Base-by-base conservation (phyloP, 2,113 vertebrate genomes). In the Machaerirhynchus nigripectus region DNA sequence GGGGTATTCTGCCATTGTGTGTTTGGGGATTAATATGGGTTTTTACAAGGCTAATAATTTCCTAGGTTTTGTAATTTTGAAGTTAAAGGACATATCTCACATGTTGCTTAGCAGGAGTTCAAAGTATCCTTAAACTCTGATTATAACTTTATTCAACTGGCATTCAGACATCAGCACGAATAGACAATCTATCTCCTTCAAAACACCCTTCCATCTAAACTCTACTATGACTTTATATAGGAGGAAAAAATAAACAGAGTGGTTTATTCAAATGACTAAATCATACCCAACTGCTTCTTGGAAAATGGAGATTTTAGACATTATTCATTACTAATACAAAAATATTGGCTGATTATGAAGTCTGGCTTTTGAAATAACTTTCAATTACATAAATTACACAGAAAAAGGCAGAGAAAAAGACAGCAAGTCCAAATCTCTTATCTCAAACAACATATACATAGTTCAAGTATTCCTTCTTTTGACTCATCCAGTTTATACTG, bases 1-100 rank as follows among this genome's bases (percentile, higher is more conserved):
- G 9, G 28, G 15, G 9, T 83, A 75, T 79, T 85, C 63, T 71
- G 52, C 11, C 37, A 59, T 35, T 73, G 22, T 47, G 40, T 46
- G 52, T 21, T n/a, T 31, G 7, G 17, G 12, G 7, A 28, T 83
- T n/a, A 74, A 52, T 59, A 61, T 4, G 13, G 7, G 47, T 82
- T 93, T 91, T 94, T 94, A 95, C 11, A 80, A 92, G 53, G 35
- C 17, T 69, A 68, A 73, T 49, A 24, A 79, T 83, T 77, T 91
- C 44, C 49, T 37, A 56, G 10, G 14, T 49, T 67, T n/a, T 35
- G 53, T 85, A 80, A 81, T 79, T 76, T 2, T 55, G 40, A 49
- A 52, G 6, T 49, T 61, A 67, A 81, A 84, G 47, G 20, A 84
- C 16, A 22, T 9, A 76, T 70, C 49, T 69, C 65, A 31, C 27